Evolutionary conservation across 2,888 invertebrate genomes (phyloP).

Genomic region (Phengaris arion): DNA sequence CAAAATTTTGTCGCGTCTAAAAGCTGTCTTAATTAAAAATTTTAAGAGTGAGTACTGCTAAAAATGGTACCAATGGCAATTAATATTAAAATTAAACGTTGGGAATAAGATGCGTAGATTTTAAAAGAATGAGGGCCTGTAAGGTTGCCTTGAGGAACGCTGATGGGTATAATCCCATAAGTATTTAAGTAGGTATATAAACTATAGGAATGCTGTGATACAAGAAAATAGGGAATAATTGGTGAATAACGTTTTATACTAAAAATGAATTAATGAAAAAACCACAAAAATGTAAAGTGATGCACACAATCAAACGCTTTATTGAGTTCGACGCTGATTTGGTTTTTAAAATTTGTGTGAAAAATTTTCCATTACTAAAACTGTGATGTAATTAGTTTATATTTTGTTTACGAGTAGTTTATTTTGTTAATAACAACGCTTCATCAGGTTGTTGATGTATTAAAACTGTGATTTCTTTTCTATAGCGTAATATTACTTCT

Average conservation of each 20-base stretch:
- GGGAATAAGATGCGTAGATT: neutral
- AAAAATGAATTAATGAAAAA: conserved; percentile 43
- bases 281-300: conserved; percentile 44
- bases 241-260: conserved; percentile 46
- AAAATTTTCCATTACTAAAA: conserved; percentile 60
- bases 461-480: conserved; percentile 73
- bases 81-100: conserved; percentile 15
- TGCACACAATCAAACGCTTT: conserved; percentile 55
- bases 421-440: conserved; percentile 40
- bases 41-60: neutral
- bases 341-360: conserved; percentile 54
- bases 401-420: conserved; percentile 46
- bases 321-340: conserved; percentile 48
- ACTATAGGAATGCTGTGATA: conserved; percentile 67
- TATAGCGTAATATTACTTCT: conserved; percentile 59
- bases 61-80: conserved; percentile 11
- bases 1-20: conserved; percentile 2
- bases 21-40: neutral
- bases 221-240: conserved; percentile 49
- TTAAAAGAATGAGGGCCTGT: conserved; percentile 51
- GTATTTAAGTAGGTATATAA: conserved; percentile 46
- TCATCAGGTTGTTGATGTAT: conserved; percentile 55
- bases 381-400: conserved; percentile 63
- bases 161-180: conserved; percentile 36
- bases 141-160: conserved; percentile 65